phyloP scores from a whole-genome alignment of 2,888 invertebrate species.

The Tetranychus truncatus region DNA sequence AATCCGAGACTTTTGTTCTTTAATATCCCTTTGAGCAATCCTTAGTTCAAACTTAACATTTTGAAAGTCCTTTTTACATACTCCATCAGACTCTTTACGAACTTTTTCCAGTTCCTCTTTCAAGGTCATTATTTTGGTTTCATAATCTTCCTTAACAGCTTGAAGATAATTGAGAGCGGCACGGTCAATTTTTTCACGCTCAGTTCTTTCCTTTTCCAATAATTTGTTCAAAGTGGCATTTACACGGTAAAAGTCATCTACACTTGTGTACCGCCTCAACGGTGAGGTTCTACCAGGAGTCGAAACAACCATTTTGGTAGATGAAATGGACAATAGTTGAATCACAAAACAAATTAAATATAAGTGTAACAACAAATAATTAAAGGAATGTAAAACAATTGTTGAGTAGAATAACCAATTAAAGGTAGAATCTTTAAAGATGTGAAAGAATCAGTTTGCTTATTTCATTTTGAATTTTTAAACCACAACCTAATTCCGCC shows the following conservation, averaged over 20 bases:
- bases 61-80: not conserved
- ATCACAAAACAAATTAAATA: not conserved
- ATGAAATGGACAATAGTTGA: not conserved
- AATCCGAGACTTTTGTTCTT: not conserved
- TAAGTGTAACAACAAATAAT: not conserved
- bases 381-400: too few relatives aligned
- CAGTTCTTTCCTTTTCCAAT: not conserved
- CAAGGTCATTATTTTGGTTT: not conserved
- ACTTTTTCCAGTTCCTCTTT: not conserved
- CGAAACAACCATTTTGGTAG: not conserved
- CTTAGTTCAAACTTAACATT: not conserved
- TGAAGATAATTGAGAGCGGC: not conserved
- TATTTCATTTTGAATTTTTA: too few relatives aligned
- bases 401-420: too few relatives aligned
- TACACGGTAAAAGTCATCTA: not conserved
- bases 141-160: not conserved
- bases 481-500: too few relatives aligned
- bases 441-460: too few relatives aligned
- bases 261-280: not conserved
- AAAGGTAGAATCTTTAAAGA: too few relatives aligned
- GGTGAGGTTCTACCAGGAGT: not conserved
- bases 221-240: not conserved
- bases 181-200: not conserved
- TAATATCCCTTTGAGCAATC: not conserved
- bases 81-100: not conserved